phyloP scores from a whole-genome alignment of 1,140 invertebrate species.

The Drosophila ficusphila region DNA sequence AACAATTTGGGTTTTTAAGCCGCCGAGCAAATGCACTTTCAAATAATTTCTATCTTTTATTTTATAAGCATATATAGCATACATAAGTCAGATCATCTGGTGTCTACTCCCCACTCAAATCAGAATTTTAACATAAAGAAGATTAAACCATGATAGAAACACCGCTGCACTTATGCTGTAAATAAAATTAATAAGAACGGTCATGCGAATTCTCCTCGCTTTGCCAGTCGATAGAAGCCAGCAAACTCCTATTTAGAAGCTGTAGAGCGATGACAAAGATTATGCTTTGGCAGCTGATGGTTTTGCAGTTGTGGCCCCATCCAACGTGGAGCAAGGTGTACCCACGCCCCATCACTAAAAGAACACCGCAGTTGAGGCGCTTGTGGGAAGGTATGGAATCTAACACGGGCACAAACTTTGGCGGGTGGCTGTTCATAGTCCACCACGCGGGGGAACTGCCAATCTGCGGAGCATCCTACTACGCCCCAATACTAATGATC shows the following conservation, averaged over 20 bases:
- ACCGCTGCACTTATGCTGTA: too few species aligned
- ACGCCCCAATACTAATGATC: constrained; percentile 19
- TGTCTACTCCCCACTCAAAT: too few species aligned
- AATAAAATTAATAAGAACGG: neutral
- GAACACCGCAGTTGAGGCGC: neutral
- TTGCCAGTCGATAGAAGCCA: neutral
- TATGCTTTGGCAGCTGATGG: neutral
- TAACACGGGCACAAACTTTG: constrained; percentile 15
- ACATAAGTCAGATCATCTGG: too few species aligned
- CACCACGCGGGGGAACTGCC: neutral
- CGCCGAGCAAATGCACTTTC: neutral
- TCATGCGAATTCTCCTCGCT: neutral
- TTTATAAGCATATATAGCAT: neutral
- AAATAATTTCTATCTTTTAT: neutral
- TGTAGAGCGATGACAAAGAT: neutral
- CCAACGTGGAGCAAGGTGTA: constrained; percentile 11
- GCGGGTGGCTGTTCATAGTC: constrained; percentile 38
- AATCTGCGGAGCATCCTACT: constrained; percentile 37
- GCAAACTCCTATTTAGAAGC: neutral
- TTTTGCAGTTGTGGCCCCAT: neutral
- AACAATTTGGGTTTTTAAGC: neutral
- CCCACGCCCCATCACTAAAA: neutral
- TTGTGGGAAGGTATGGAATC: constrained; percentile 13
- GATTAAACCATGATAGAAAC: too few species aligned
- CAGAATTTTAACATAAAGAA: too few species aligned